Base-by-base conservation (phyloP, 2,113 vertebrate genomes). In the Limnothrissa miodon region DNA sequence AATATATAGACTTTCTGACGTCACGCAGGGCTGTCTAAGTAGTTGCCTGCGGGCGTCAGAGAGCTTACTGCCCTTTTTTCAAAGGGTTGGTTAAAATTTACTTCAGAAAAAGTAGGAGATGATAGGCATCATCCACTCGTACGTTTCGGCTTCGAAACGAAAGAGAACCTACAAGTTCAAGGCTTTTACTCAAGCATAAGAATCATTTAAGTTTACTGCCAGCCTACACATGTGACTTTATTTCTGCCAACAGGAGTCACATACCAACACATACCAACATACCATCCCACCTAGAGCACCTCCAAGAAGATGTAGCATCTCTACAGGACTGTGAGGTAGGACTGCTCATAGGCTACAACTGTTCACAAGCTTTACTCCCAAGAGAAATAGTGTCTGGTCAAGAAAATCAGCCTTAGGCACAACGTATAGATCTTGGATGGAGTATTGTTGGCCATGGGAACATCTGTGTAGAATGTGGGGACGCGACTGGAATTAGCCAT, bases 371-470 rank as follows among this genome's bases (percentile, higher is more conserved):
- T 29, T 39, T 36, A 36, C 70, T 42, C 66, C 53, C 83, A 80
- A 56, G 74, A 56, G 7, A 7, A 81, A 19, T 44, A 25, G 10
- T 78, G 15, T 46, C 44, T 53, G 46, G 51, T 21, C 1, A 78
- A 56, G 80, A 66, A 45, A 53, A 83, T 59, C 45, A 83, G n/a
- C 82, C 82, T 56, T 62, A 79, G 56, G 82, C 48, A 33, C 78
- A 66, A 39, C 0, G 25, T 23, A 83, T 39, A 3, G 78, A 83
- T 25, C 78, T 83, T 46, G 70, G 46, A 39, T 82, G 84, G 84
- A 59, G 39, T 2, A 79, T 85, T 78, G 66, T 82, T 53, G 80
- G 84, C 23, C 13, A 59, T 1, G 45, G 62, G 39, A 74, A 81
- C 78, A 44, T 45, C 6, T 81, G 23, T 59, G n/a, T 81, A 51